A percentile compares a stretch with the other conserved stretches of the same genome.
phyloP scores from a whole-genome alignment of 2,797 vertebrate genomes.

The Pogonophryne albipinna region DNA sequence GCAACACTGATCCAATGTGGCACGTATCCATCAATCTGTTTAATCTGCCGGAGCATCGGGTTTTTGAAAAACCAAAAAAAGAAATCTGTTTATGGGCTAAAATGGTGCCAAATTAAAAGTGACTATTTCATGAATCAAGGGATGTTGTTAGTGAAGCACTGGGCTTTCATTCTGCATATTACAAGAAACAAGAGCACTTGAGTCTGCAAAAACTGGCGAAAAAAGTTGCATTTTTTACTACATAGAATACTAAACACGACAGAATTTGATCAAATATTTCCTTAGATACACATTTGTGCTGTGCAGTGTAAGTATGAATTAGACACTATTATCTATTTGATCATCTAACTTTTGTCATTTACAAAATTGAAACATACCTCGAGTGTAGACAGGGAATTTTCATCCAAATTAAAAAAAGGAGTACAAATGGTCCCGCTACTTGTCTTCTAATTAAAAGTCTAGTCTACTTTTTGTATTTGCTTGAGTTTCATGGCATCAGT shows the following conservation, averaged over 20 bases:
- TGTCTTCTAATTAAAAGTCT: too few relatives aligned
- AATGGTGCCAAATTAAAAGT: conserved; percentile 28
- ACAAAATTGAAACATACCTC: not conserved
- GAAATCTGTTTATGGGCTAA: not conserved
- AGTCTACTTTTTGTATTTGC: not conserved
- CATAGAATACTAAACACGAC: not conserved
- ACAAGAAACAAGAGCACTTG: not conserved
- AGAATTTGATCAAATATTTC: not conserved
- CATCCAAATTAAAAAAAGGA: not conserved
- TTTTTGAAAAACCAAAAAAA: not conserved
- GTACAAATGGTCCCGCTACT: not conserved
- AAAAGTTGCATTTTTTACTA: not conserved
- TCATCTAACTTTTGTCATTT: not conserved
- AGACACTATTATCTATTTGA: not conserved
- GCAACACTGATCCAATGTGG: conserved; percentile 6
- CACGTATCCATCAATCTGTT: conserved; percentile 18
- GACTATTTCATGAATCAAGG: conserved; percentile 44
- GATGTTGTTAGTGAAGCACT: conserved; percentile 28
- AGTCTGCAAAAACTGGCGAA: not conserved
- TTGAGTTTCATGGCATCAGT: not conserved
- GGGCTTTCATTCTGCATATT: conserved; percentile 2
- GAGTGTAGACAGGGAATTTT: not conserved
- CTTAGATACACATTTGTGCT: not conserved
- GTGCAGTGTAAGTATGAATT: not conserved
- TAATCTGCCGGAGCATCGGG: conserved; percentile 1